These are phyloP conservation scores for Blastobasis lacticolella DNA, from an alignment of 2,888 invertebrate genomes.

Conservation along the genomic window DNA sequence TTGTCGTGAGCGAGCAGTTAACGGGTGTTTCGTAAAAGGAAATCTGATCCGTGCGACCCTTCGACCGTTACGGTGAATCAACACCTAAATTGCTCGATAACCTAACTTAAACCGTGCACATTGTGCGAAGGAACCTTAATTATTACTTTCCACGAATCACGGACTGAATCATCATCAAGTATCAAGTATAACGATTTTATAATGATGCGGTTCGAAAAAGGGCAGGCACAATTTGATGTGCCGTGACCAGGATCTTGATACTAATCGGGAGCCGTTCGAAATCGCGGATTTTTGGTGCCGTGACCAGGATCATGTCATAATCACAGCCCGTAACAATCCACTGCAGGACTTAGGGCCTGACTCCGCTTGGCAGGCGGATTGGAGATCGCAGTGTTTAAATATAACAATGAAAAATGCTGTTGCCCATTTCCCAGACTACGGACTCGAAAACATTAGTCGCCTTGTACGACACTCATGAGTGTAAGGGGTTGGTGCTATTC, in stretches of 20 bases:
- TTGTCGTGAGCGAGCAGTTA: not conserved
- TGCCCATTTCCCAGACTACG: too few species aligned
- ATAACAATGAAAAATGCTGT: too few species aligned
- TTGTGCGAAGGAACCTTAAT: not conserved
- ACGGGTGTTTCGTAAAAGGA: not conserved
- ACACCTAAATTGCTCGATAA: not conserved
- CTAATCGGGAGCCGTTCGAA: not conserved
- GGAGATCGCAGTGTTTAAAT: too few species aligned
- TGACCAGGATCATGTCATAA: not conserved
- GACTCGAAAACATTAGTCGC: too few species aligned
- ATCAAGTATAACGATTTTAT: slow-evolving; percentile 1
- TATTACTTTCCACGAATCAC: slow-evolving; percentile 1
- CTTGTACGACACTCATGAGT: too few species aligned
- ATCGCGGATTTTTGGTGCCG: not conserved
- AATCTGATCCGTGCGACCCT: not conserved
- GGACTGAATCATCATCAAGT: not conserved
- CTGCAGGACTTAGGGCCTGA: too few species aligned
- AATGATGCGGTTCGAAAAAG: not conserved
- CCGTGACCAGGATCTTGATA: too few species aligned
- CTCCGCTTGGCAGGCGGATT: too few species aligned
- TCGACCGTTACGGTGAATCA: not conserved
- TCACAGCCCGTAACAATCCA: too few species aligned
- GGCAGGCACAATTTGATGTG: too few species aligned
- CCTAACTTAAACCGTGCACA: not conserved
- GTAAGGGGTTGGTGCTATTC: too few species aligned